phyloP scores from a whole-genome alignment of 2,113 vertebrate species.

The Prionailurus bengalensis region DNA sequence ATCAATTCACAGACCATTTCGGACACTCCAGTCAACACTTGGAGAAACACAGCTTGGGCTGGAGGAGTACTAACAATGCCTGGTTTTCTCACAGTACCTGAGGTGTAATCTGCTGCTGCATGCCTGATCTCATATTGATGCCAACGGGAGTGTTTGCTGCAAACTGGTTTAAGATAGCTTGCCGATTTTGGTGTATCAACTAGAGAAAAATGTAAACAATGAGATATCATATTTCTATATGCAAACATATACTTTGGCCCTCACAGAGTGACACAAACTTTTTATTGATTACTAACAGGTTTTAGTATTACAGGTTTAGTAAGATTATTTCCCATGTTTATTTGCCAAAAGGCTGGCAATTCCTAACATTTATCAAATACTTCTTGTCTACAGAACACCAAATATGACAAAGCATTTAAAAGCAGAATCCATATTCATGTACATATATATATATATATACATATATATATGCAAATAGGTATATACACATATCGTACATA shows the following conservation, averaged over 20 bases:
- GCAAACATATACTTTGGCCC: background rate
- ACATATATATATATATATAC: background rate
- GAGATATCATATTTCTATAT: slow-evolving; percentile 1
- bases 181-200: slow-evolving; percentile 93
- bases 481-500: background rate
- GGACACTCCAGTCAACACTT: background rate
- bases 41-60: background rate
- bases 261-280: slow-evolving; percentile 36
- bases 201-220: slow-evolving; percentile 69
- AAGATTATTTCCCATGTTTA: slow-evolving; percentile 43
- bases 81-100: slow-evolving; percentile 87
- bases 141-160: slow-evolving; percentile 90
- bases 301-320: slow-evolving; percentile 1
- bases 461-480: background rate
- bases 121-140: slow-evolving; percentile 91
- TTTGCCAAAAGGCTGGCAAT: slow-evolving; percentile 12
- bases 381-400: background rate
- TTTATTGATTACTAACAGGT: slow-evolving; percentile 42
- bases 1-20: slow-evolving; percentile 19
- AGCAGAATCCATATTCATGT: background rate
- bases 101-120: slow-evolving; percentile 92
- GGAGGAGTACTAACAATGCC: background rate
- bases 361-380: background rate
- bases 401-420: slow-evolving; percentile 31
- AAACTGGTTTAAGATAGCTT: slow-evolving; percentile 93